Base-by-base conservation (phyloP, 2,113 vertebrate genomes). In the Orientallactaga bullata region DNA sequence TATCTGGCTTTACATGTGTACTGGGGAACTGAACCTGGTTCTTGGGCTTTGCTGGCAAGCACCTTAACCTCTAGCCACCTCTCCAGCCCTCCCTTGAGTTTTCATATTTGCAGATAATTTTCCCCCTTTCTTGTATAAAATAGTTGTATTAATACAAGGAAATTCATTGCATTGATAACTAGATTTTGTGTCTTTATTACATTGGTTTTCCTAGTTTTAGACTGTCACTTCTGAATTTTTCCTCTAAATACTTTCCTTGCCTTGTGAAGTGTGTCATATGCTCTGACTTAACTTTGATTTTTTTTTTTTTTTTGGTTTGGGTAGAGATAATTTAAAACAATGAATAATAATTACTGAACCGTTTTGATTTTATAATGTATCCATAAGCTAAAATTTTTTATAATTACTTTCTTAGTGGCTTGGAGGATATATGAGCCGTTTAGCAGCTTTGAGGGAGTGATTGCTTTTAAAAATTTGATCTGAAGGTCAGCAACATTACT, bases 401-500 rank as follows among this genome's bases (percentile, higher is more conserved):
- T 58, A 80, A 66, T n/a, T 89, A 73, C 66, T 92, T 93, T 91
- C 81, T 85, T 94, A 93, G 81, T 86, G 58, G 18, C 58, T 90
- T 86, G 93, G 94, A 96, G 88, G 95, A 90, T 92, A 92, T 85
- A 88, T n/a, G 84, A 93, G 85, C 85, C 94, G 60, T 92, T 96
- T 28, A 90, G 77, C 88, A 90, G 47, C 86, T 94, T 83, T 55
- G 13, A 94, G 93, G 95, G 90, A 97, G 95, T 96, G 94, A 90
- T 91, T 55, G 55, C 15, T 55, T 55, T 55, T 80, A 61, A 79
- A 92, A 95, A 81, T 74, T 11, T 84, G 39, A 84, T n/a, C 28
- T 73, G 35, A 85, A 87, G 20, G 24, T 93, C 66, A 94, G 35
- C 95, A 83, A 51, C 88, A 76, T 71, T 91, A 94, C 92, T 96